Conservation (phyloP, 2,797 vertebrate genomes). For the Melanogrammus aeglefinus region DNA sequence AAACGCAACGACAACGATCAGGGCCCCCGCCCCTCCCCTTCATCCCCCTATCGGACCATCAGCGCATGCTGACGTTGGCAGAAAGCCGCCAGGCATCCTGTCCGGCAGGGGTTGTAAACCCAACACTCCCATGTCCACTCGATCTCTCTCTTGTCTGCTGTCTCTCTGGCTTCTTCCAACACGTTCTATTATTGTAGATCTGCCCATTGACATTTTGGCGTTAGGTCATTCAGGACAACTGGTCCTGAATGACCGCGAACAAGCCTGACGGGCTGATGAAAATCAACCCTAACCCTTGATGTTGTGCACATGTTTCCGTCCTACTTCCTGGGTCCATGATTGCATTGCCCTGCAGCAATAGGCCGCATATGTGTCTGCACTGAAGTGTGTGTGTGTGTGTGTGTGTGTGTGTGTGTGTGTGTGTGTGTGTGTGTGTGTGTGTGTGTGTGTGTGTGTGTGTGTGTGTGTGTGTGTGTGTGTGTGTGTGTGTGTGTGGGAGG, state of each 20-base stretch:
- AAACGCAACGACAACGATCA: slow-evolving; percentile 14
- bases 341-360: slow-evolving; percentile 48
- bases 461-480: slow-evolving; percentile 15
- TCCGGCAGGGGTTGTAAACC: slow-evolving; percentile 4
- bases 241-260: background rate
- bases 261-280: slow-evolving; percentile 9
- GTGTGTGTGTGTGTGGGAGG: slow-evolving; percentile 29
- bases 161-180: slow-evolving; percentile 10
- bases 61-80: slow-evolving; percentile 40
- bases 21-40: slow-evolving; percentile 21
- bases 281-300: background rate
- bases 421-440: slow-evolving; percentile 18
- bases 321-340: slow-evolving; percentile 17
- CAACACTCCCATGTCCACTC: slow-evolving; percentile 13
- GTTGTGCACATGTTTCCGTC: slow-evolving; percentile 14
- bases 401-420: too few species aligned
- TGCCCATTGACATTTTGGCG: background rate
- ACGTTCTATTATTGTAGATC: background rate
- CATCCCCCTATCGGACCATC: slow-evolving; percentile 41
- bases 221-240: background rate
- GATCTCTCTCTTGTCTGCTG: background rate
- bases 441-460: slow-evolving; percentile 32
- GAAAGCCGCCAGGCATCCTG: slow-evolving; percentile 6
- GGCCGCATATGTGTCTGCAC: slow-evolving; percentile 51
- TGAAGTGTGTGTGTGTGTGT: slow-evolving; percentile 31